These are phyloP conservation scores for Rhingia campestris DNA, from an alignment of 2,888 invertebrate species.

Conservation along the genomic window DNA sequence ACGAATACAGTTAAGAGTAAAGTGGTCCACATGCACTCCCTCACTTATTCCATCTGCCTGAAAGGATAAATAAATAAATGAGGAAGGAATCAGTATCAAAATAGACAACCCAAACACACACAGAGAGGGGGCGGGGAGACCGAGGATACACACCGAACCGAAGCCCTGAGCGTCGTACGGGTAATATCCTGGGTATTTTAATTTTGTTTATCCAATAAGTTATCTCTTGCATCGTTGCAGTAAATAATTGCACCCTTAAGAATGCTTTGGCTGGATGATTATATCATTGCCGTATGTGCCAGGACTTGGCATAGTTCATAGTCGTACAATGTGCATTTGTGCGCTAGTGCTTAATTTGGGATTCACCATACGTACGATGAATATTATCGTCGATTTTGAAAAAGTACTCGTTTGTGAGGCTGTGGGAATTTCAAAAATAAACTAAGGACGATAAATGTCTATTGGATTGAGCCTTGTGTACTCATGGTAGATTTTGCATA, in stretches of 20 bases:
- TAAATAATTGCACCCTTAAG: slow-evolving; percentile 69
- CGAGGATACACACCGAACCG: not conserved
- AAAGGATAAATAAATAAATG: slow-evolving; percentile 69
- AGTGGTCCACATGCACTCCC: not conserved
- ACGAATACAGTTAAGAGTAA: not conserved
- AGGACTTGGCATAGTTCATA: not conserved
- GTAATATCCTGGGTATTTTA: slow-evolving; percentile 66
- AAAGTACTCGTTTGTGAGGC: not conserved
- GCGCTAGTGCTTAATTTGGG: slow-evolving; percentile 7
- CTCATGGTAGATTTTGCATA: not conserved
- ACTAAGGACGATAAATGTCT: not conserved
- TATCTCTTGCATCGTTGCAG: slow-evolving; percentile 69
- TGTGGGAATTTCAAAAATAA: slow-evolving; percentile 16
- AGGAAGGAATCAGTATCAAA: slow-evolving; percentile 51
- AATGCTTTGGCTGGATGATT: slow-evolving; percentile 32
- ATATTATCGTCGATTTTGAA: slow-evolving; percentile 4
- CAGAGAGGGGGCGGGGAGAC: slow-evolving; percentile 2
- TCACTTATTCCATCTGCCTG: slow-evolving; percentile 18
- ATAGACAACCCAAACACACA: slow-evolving; percentile 2
- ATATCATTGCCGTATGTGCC: not conserved
- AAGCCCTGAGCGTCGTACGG: slow-evolving; percentile 16
- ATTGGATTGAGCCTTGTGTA: not conserved
- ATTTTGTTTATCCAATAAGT: slow-evolving; percentile 71
- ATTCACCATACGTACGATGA: not conserved
- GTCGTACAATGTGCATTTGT: not conserved